Evolutionary conservation across 2,797 vertebrate species (phyloP).

Genomic region (Crenichthys baileyi): DNA sequence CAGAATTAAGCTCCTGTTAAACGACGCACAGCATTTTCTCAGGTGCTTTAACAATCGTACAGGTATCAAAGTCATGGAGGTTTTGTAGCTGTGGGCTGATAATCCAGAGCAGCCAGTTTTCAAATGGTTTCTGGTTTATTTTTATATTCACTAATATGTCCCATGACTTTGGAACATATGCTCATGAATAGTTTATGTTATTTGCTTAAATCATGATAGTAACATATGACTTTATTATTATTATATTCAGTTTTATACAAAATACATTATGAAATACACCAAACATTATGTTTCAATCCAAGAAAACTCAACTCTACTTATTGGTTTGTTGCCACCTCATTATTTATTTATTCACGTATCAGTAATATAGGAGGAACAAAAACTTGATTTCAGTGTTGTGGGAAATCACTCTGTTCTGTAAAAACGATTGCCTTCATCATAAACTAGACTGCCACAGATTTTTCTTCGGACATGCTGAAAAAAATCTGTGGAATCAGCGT

Average conservation of each 20-base stretch:
- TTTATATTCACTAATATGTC: conserved; percentile 1
- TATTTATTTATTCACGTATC: background rate
- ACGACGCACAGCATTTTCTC: conserved; percentile 76
- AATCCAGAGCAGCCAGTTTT: conserved; percentile 12
- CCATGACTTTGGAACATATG: background rate
- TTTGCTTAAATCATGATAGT: background rate
- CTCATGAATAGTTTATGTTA: conserved; percentile 14
- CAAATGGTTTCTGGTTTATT: conserved; percentile 26
- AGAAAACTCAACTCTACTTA: conserved; percentile 8
- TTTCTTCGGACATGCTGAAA: no score
- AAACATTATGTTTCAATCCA: conserved; percentile 7
- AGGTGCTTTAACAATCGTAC: conserved; percentile 65
- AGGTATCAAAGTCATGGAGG: conserved; percentile 53
- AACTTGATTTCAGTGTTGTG: background rate
- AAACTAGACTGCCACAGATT: no score
- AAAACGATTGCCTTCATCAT: background rate
- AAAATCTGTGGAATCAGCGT: background rate
- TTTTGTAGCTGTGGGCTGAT: conserved; percentile 48
- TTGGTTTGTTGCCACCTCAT: conserved; percentile 1
- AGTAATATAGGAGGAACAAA: background rate
- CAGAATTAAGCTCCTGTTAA: conserved; percentile 83
- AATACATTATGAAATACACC: background rate
- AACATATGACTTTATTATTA: background rate
- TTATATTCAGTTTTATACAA: background rate
- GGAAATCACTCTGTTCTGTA: no score